A percentile compares a stretch with the other conserved stretches of the same genome.
Conservation (phyloP, 2,888 invertebrate genomes). For the Plebejus anna region DNA sequence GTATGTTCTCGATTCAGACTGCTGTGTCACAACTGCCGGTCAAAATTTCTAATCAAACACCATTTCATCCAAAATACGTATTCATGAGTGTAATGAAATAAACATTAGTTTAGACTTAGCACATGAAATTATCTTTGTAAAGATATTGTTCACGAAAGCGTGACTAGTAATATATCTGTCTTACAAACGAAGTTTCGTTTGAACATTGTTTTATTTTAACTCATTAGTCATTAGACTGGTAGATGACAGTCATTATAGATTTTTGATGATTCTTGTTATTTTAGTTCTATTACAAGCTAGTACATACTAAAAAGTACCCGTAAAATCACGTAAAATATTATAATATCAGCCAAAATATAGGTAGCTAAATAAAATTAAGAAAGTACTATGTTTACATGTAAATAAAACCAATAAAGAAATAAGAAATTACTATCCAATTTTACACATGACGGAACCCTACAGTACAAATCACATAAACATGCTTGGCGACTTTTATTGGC, state of each 20-base stretch:
- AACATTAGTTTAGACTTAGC: constrained; percentile 22
- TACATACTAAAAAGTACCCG: neutral
- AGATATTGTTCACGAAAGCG: constrained; percentile 66
- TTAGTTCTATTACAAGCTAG: neutral
- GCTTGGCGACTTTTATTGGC: neutral
- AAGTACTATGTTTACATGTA: neutral
- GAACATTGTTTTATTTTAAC: constrained; percentile 18
- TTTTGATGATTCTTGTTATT: neutral
- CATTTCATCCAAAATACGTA: neutral
- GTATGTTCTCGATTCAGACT: neutral
- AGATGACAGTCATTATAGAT: neutral
- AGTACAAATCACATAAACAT: neutral
- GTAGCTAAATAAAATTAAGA: too few relatives aligned
- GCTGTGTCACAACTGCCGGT: neutral
- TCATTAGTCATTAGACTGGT: constrained; percentile 23
- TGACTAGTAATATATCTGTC: constrained; percentile 45
- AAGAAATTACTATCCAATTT: neutral
- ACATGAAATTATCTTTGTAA: constrained; percentile 54
- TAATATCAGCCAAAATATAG: neutral
- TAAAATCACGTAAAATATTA: neutral
- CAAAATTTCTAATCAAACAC: neutral
- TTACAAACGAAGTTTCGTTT: constrained; percentile 18
- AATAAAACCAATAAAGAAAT: neutral
- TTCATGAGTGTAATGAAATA: constrained; percentile 12
- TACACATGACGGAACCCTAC: neutral